Evolutionary conservation across 1,140 invertebrate genomes (phyloP), one percentile per base, ranked within the genome.

Genomic region (Scylla paramamosain): DNA sequence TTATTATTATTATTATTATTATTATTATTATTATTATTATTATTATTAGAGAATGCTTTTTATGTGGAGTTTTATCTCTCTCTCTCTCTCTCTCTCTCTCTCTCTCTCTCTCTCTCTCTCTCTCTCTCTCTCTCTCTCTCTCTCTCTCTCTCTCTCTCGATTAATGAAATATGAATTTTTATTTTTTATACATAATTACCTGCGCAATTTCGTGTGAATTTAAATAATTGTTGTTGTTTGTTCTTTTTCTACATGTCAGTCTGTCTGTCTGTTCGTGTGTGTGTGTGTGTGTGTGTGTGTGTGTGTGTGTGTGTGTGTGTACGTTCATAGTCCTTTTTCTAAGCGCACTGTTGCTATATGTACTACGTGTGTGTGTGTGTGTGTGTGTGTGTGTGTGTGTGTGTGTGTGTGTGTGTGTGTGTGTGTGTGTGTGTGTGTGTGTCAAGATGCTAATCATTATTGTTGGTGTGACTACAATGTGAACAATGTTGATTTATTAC

Each of bases 381-480:
- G 29, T 31, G 20, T n/a, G 29, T 31, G 29, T 31, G 16, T 88
- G 20, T 88, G 86, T 88, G 87, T 45, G 87, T 32, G 39, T 32
- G 87, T 89, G 87, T 89, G 87, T 89, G 87, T 89, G 39, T 89
- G 87, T 45, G 87, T 89, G 87, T 89, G 87, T 89, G 87, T 89
- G 87, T 89, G 87, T 89, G 87, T 89, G 87, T 89, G 87, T 89
- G 87, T 89, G 87, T 89, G 87, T 45, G 87, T 89, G n/a, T n/a
- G n/a, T 91, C 6, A 91, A n/a, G 45, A 89, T 89, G 25, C 45
- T 48, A n/a, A 48, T 89, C 16, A n/a, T n/a, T 45, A 28, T 89
- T 39, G 39, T 28, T 87, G 25, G n/a, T 89, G 39, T 46, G 39
- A 45, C 31, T 31, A 32, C 16, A 29, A 31, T 14, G 46, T 89